Conservation (phyloP, 2,113 vertebrate species). For the Misgurnus anguillicaudatus region DNA sequence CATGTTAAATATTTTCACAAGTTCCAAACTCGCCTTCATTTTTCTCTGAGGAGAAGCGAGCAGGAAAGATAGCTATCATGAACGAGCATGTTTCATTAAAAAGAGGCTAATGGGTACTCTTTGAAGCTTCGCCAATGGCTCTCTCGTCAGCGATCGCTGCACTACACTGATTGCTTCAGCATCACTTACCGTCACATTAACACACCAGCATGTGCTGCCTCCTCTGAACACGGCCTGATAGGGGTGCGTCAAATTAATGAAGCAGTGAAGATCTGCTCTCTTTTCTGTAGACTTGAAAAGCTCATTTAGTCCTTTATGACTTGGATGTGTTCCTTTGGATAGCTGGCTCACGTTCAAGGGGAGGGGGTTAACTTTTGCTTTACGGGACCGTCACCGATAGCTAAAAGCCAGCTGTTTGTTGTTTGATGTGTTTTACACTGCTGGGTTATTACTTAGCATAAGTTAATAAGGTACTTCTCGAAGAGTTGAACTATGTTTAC, state of each 20-base stretch:
- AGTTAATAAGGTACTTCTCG: neutral
- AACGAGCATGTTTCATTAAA: constrained; percentile 71
- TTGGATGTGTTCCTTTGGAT: constrained; percentile 38
- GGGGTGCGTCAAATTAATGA: constrained; percentile 68
- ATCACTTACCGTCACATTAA: constrained; percentile 73
- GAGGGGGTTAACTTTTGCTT: constrained; percentile 26
- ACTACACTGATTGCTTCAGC: constrained; percentile 68
- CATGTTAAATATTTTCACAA: constrained; percentile 23
- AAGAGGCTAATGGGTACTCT: constrained; percentile 70
- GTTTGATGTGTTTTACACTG: constrained; percentile 1
- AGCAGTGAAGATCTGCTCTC: constrained; percentile 62
- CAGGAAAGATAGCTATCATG: constrained; percentile 66
- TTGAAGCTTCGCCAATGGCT: constrained; percentile 59
- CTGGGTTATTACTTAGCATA: neutral
- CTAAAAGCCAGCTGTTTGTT: constrained; percentile 8
- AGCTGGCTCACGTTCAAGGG: neutral
- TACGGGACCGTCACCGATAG: neutral
- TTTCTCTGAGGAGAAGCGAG: constrained; percentile 60
- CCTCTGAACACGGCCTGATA: constrained; percentile 61
- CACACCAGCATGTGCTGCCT: constrained; percentile 59
- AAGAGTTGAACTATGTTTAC: neutral
- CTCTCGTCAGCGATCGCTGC: constrained; percentile 66
- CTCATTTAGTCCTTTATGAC: constrained; percentile 41
- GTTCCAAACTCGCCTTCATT: constrained; percentile 31
- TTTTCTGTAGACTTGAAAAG: constrained; percentile 55